A percentile compares a stretch with the other conserved stretches of the same genome.
phyloP scores from a whole-genome alignment of 2,888 invertebrate species.

The Plusia festucae region DNA sequence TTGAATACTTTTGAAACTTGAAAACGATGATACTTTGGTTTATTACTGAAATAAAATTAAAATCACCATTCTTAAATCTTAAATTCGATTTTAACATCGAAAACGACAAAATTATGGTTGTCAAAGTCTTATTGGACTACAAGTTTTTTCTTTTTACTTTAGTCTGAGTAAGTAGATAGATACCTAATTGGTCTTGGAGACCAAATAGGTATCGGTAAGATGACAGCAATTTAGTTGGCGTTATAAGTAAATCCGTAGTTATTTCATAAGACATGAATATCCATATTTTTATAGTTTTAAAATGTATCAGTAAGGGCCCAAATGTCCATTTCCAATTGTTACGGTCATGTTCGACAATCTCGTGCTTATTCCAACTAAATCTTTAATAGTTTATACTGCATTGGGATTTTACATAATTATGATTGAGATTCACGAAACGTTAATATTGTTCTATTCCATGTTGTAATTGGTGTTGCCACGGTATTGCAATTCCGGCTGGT shows the following conservation, averaged over 20 bases:
- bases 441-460: slow-evolving; percentile 10
- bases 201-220: no score
- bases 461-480: no score
- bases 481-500: slow-evolving; percentile 10
- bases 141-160: background rate
- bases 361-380: background rate
- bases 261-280: background rate
- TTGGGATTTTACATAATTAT: background rate
- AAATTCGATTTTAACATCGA: slow-evolving; percentile 11
- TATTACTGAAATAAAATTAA: slow-evolving; percentile 57
- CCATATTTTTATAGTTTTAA: background rate
- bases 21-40: slow-evolving; percentile 51
- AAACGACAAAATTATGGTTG: background rate
- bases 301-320: background rate
- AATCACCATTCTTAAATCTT: slow-evolving; percentile 40
- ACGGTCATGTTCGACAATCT: background rate
- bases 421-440: slow-evolving; percentile 24
- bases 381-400: background rate
- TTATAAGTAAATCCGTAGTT: no score
- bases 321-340: background rate
- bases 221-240: no score
- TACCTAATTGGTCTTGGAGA: no score
- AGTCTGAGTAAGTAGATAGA: no score
- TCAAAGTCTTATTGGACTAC: background rate
- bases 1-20: slow-evolving; percentile 13